Evolutionary conservation across 1,140 invertebrate species (phyloP), one percentile per base, ranked within the genome.

Genomic region (Zaprionus camerounensis): DNA sequence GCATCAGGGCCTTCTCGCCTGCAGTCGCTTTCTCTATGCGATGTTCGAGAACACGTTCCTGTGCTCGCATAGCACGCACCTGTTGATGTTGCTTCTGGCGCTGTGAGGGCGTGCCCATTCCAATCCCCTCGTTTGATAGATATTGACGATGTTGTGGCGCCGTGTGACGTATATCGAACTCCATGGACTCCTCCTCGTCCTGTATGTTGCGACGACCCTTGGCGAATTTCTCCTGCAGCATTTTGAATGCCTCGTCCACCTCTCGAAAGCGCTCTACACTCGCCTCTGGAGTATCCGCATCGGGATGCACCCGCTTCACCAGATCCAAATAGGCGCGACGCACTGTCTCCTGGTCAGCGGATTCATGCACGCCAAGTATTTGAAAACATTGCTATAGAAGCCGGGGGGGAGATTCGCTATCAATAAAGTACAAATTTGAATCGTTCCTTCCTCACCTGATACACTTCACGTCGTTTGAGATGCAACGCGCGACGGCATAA

Each of bases 61-160:
- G 94, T 1, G 97, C 97, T 92, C 95, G 95, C 74, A 95, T 94
- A 0, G 96, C 96, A 80, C 95, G 93, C 53, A 95, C 93, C 85
- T 96, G 95, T 13, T 94, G 92, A 92, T 96, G 96, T 81, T 97
- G 96, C 74, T 95, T 96, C 82, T 97, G 94, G 62, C 97, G 93
- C 92, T 97, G 96, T 59, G 94, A 95, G 1, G 96, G 96, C 7
- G 96, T 96, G 0, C 97, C 97, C 61, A 94, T 91, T 1, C 97
- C 97, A 12, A 96, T 92, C 22, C 96, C 96, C 78, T 97, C 97
- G 92, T 95, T 96, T 67, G 94, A 96, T 46, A 98, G 93, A 91
- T 97, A 98, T 84, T 97, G 97, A 31, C 97, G 94, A 91, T 98
- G 97, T 92, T 98, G 97, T 1, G 97, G 97, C 20, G 96, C 96